Evolutionary conservation across 30 jellyfish, hydroid and myxozoan species (phyloP).

Genomic region (Chironex yamaguchii): DNA sequence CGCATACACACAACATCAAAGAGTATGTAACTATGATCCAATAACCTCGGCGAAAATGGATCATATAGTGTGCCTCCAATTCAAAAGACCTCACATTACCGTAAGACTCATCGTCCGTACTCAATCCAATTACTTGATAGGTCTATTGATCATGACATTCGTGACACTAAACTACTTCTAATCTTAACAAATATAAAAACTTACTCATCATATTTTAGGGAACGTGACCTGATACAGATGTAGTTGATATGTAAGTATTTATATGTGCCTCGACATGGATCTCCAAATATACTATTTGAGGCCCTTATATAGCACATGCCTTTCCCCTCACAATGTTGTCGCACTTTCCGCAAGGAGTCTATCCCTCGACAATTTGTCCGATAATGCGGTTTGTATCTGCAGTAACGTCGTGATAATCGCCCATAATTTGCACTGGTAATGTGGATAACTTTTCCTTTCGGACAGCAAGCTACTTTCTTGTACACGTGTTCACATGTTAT

Average conservation of each 20-base stretch:
- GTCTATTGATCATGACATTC: too few species aligned
- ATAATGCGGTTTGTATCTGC: neutral
- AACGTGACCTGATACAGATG: too few species aligned
- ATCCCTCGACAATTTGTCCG: neutral
- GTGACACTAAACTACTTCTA: too few species aligned
- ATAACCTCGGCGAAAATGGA: too few species aligned
- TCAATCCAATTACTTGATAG: too few species aligned
- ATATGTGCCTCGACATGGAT: neutral
- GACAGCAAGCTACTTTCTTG: neutral
- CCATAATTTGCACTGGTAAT: neutral
- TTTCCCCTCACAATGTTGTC: neutral
- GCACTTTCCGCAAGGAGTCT: neutral
- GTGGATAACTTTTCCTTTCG: neutral
- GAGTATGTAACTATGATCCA: too few species aligned
- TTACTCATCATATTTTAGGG: too few species aligned
- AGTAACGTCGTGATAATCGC: neutral
- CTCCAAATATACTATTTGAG: neutral
- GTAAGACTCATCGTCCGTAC: too few species aligned
- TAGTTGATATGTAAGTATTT: neutral
- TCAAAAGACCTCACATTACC: too few species aligned
- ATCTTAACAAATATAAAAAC: too few species aligned
- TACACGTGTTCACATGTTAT: neutral
- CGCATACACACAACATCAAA: too few species aligned
- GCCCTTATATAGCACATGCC: neutral
- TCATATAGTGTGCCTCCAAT: too few species aligned